A percentile compares a stretch with the other conserved stretches of the same genome.
phyloP scores from a whole-genome alignment of 1,140 invertebrate species.

The Phenacoccus solenopsis region DNA sequence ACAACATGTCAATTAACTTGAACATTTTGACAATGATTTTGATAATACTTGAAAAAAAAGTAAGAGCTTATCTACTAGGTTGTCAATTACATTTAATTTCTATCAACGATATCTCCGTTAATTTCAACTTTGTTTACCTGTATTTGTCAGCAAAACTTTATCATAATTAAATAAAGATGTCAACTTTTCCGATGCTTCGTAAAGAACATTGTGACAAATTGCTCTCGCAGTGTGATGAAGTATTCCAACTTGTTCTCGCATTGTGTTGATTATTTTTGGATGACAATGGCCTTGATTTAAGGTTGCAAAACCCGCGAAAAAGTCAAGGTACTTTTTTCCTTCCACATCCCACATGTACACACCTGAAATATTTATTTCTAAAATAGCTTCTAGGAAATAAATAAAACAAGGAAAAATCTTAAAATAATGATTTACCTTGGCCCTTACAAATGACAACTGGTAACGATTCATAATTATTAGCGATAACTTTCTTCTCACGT shows the following conservation, averaged over 20 bases:
- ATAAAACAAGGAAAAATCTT: not conserved
- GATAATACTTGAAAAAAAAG: too few relatives aligned
- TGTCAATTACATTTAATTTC: too few relatives aligned
- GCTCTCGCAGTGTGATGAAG: constrained; percentile 65
- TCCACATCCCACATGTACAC: constrained; percentile 65
- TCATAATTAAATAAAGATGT: constrained; percentile 59
- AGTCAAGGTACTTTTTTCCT: constrained; percentile 62
- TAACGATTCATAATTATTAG: constrained; percentile 62
- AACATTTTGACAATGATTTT: too few relatives aligned
- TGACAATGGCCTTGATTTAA: constrained; percentile 75
- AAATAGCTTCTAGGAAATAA: too few relatives aligned
- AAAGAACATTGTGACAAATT: constrained; percentile 57
- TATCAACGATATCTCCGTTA: too few relatives aligned
- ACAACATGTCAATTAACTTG: too few relatives aligned
- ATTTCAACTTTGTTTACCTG: too few relatives aligned
- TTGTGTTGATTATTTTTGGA: constrained; percentile 51
- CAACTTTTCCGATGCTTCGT: constrained; percentile 60
- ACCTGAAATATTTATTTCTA: constrained; percentile 39
- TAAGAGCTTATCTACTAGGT: too few relatives aligned
- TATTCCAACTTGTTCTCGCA: constrained; percentile 41
- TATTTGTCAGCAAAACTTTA: constrained; percentile 69
- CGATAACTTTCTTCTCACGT: constrained; percentile 51
- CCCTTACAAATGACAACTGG: constrained; percentile 53
- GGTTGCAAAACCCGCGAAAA: constrained; percentile 64
- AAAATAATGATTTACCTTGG: constrained; percentile 37